Evolutionary conservation across 2,888 invertebrate genomes (phyloP).

Genomic region (Diarsia dahlii): DNA sequence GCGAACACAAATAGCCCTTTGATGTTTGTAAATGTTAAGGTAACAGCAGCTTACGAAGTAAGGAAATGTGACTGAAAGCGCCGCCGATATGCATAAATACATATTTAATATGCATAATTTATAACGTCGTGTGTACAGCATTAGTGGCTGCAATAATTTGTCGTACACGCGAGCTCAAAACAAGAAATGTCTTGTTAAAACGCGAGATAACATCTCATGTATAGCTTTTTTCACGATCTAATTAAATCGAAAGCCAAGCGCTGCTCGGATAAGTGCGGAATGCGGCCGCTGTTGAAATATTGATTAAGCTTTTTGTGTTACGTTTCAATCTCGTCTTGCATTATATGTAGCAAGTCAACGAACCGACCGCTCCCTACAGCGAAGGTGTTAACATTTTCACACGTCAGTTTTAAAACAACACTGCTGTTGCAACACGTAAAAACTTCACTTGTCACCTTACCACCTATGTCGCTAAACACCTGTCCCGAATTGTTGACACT

Average conservation of each 20-base stretch:
- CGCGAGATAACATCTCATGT: slow-evolving; percentile 61
- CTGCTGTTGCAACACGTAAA: slow-evolving; percentile 71
- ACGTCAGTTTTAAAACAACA: slow-evolving; percentile 70
- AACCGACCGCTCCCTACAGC: slow-evolving; percentile 66
- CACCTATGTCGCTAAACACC: slow-evolving; percentile 80
- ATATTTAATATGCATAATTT: slow-evolving; percentile 54
- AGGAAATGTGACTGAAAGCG: slow-evolving; percentile 45
- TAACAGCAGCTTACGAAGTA: slow-evolving; percentile 48
- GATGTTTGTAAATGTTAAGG: slow-evolving; percentile 62
- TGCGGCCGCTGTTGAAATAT: slow-evolving; percentile 83
- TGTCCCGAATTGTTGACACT: slow-evolving; percentile 74
- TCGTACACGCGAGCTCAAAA: slow-evolving; percentile 45
- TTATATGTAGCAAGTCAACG: slow-evolving; percentile 69
- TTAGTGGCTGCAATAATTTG: slow-evolving; percentile 42
- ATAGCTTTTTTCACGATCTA: slow-evolving; percentile 80
- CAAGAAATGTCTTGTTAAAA: slow-evolving; percentile 59
- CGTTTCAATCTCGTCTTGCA: slow-evolving; percentile 68
- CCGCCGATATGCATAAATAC: slow-evolving; percentile 54
- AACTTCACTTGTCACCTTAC: slow-evolving; percentile 72
- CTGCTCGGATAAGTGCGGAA: slow-evolving; percentile 79
- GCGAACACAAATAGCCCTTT: slow-evolving; percentile 59
- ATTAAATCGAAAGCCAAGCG: slow-evolving; percentile 82
- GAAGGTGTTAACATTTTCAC: slow-evolving; percentile 65
- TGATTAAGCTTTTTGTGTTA: slow-evolving; percentile 80
- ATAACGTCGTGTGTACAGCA: slow-evolving; percentile 32